These are phyloP conservation scores for Palythoa grandiflora DNA, from an alignment of 92 coral and sea anemone genomes.

Conservation along the genomic window DNA sequence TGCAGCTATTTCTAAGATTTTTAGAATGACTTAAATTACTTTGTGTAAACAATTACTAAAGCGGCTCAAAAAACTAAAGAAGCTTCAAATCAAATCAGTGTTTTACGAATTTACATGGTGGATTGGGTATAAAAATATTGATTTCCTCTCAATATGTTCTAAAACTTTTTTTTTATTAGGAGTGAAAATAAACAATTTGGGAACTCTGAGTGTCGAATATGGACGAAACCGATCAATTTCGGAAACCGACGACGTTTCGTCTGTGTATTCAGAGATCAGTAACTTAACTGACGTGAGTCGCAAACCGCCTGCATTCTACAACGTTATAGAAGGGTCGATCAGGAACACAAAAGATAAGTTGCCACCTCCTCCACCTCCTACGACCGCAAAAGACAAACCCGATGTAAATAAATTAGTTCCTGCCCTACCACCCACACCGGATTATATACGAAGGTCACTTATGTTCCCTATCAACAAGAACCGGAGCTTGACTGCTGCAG, in stretches of 20 bases:
- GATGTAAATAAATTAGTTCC: background rate
- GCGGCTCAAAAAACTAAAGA: no score
- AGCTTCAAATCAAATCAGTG: no score
- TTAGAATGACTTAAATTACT: background rate
- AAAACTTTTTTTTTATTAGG: background rate
- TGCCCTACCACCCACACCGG: slow-evolving; percentile 33
- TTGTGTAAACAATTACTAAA: no score
- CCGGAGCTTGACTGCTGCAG: background rate
- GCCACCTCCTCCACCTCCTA: slow-evolving; percentile 22
- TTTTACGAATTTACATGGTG: no score
- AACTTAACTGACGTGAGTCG: slow-evolving; percentile 4
- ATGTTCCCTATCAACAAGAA: background rate
- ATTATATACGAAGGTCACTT: slow-evolving; percentile 1
- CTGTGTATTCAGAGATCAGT: slow-evolving; percentile 40
- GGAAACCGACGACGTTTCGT: slow-evolving; percentile 19
- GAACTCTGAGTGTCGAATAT: background rate
- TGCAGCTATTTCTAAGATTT: no score
- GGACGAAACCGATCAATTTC: slow-evolving; percentile 3
- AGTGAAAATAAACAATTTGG: slow-evolving; percentile 20
- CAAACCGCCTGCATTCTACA: background rate
- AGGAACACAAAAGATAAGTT: slow-evolving; percentile 30
- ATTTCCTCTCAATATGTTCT: no score
- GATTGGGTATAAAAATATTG: no score
- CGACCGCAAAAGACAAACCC: background rate
- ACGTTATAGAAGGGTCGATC: background rate